A percentile compares a stretch with the other conserved stretches of the same genome.
Evolutionary conservation across 2,113 vertebrate genomes (phyloP).

Genomic region (Microtus ochrogaster): DNA sequence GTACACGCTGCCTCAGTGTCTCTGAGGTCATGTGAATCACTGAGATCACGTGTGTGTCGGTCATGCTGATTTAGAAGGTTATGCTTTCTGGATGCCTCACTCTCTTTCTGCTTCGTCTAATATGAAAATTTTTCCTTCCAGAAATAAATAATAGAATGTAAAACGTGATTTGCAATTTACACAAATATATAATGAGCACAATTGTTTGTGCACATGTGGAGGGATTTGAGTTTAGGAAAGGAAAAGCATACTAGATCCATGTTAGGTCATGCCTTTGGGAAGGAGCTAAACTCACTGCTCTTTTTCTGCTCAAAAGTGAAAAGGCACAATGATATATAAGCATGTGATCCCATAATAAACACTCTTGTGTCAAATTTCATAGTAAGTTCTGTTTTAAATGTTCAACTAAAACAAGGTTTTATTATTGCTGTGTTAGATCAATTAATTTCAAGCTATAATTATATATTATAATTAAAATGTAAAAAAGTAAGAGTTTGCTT

Average conservation of each 20-base stretch:
- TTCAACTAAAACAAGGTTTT: conserved; percentile 14
- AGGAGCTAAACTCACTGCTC: background rate
- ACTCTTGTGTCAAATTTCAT: conserved; percentile 55
- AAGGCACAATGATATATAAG: conserved; percentile 46
- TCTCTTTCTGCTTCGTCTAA: background rate
- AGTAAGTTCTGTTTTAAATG: background rate
- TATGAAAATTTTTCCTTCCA: conserved; percentile 67
- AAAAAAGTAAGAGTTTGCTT: background rate
- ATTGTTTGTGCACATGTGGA: conserved; percentile 77
- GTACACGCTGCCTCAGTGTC: no score
- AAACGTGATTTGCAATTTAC: conserved; percentile 76
- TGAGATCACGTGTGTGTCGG: no score
- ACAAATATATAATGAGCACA: background rate
- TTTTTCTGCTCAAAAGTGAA: conserved; percentile 37
- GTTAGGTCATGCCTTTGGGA: conserved; percentile 27
- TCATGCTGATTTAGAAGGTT: background rate
- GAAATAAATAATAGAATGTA: conserved; percentile 81
- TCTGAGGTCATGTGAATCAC: background rate
- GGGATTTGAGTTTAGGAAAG: conserved; percentile 75
- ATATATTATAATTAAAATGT: background rate
- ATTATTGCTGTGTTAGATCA: background rate
- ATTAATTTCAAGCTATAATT: conserved; percentile 21
- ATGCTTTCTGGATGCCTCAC: background rate
- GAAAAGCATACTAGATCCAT: conserved; percentile 61
- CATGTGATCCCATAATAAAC: conserved; percentile 11